Evolutionary conservation across 2,888 invertebrate genomes (phyloP), one percentile per base, ranked within the genome.

Genomic region (Cacoxenus indagator): DNA sequence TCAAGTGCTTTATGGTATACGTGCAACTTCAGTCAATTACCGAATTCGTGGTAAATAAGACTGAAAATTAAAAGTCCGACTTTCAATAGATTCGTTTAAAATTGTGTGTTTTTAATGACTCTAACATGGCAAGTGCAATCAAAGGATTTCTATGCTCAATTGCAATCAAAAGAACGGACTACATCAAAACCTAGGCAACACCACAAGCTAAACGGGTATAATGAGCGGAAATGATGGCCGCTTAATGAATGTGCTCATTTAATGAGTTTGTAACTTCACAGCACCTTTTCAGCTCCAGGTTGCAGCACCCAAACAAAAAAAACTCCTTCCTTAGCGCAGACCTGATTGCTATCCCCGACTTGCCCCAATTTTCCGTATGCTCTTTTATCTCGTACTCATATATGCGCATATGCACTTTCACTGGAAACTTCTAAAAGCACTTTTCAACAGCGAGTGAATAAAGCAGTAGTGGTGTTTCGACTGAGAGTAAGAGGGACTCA

Each of bases 401-500:
- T 68, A 72, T 66, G 68, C 71, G 69, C 71, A 69, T 72, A 26
- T 37, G 45, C 29, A 29, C 69, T 67, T 68, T 68, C 67, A 27
- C 31, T 72, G 61, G 65, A 68, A 29, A 29, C 27, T 66, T 73
- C 61, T 61, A 78, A 77, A 76, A 77, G 77, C 76, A 70, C 72
- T 73, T 69, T 78, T 73, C 75, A 73, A 73, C 75, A 67, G 70
- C 19, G 22, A 51, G 22, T 5, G 22, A 6, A 22, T 5, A 48
- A 8, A 48, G 19, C 22, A 9, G 22, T 17, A 17, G 3, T n/a
- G 22, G 26, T 17, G 11, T 17, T 9, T 11, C 9, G 22, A 19
- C 19, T 51, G 51, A 51, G 22, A 19, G 51, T 22, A 51, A 19
- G 22, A 51, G 66, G 77, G 37, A 57, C 54, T 8, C 27, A 67